Evolutionary conservation across 2,113 vertebrate species (phyloP).

Genomic region (Zosterops borbonicus): DNA sequence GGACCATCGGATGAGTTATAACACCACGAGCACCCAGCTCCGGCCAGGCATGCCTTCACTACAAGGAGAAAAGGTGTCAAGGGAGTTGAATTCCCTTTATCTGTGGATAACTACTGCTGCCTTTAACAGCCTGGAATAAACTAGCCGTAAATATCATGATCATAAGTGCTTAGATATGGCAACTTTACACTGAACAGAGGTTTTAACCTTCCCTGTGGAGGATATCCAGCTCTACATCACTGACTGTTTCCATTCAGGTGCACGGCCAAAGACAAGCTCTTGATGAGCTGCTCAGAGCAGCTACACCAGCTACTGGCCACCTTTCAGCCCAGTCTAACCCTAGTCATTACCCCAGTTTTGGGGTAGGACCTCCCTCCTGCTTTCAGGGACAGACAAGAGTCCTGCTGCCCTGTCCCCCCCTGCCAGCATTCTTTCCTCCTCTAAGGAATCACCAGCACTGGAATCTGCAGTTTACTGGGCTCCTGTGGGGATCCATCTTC

Average conservation of each 20-base stretch:
- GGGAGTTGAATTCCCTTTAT: slow-evolving; percentile 49
- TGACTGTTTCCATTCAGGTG: neutral
- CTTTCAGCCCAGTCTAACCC: neutral
- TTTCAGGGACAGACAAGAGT: neutral
- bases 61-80: neutral
- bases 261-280: neutral
- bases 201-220: slow-evolving; percentile 60
- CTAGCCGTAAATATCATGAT: slow-evolving; percentile 63
- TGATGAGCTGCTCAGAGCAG: neutral
- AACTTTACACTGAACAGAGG: slow-evolving; percentile 66
- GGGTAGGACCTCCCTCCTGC: neutral
- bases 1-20: neutral
- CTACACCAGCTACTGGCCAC: neutral
- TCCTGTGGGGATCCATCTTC: neutral
- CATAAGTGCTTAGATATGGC: slow-evolving; percentile 61
- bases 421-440: neutral
- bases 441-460: neutral
- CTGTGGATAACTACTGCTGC: slow-evolving; percentile 51
- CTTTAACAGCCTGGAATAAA: slow-evolving; percentile 68
- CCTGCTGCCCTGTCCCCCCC: neutral
- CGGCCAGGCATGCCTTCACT: neutral
- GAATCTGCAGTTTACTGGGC: neutral
- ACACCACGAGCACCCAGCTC: neutral
- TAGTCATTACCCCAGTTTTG: neutral
- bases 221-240: slow-evolving; percentile 45